These are phyloP conservation scores for Zoanthus solanderi DNA, from an alignment of 92 coral and sea anemone species.

Conservation along the genomic window DNA sequence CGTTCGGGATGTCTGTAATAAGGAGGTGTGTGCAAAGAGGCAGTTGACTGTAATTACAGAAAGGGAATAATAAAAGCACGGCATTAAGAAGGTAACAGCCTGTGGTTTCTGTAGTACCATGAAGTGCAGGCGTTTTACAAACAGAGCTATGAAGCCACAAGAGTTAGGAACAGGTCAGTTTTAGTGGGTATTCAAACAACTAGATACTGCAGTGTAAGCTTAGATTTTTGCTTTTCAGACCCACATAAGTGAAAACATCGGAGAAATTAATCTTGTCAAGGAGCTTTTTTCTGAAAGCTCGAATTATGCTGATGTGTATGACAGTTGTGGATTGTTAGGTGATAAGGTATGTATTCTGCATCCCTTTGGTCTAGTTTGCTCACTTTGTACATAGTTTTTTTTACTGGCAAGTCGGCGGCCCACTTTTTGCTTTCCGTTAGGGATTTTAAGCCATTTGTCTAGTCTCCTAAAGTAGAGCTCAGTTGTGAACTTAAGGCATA, in stretches of 20 bases:
- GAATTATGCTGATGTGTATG: constrained; percentile 73
- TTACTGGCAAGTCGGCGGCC: not conserved
- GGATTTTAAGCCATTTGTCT: not conserved
- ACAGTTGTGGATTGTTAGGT: constrained; percentile 65
- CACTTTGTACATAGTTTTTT: not conserved
- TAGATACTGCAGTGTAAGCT: not conserved
- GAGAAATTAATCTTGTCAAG: constrained; percentile 61
- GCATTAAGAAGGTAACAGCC: too few species aligned
- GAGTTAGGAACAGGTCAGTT: too few species aligned
- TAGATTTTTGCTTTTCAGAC: constrained; percentile 39
- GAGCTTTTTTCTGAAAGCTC: constrained; percentile 54
- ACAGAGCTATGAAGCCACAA: too few species aligned
- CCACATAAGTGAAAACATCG: constrained; percentile 77
- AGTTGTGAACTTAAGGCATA: too few species aligned
- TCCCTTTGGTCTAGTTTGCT: not conserved
- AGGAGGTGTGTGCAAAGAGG: too few species aligned
- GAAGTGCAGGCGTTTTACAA: too few species aligned
- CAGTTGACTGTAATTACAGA: too few species aligned
- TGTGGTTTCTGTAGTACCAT: too few species aligned
- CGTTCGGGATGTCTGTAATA: too few species aligned
- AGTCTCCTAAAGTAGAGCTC: not conserved
- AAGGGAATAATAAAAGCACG: too few species aligned
- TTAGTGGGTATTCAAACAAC: not conserved
- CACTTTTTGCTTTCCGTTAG: not conserved
- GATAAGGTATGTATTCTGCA: constrained; percentile 49